phyloP scores from a whole-genome alignment of 2,888 invertebrate species.

The Macaria notata region DNA sequence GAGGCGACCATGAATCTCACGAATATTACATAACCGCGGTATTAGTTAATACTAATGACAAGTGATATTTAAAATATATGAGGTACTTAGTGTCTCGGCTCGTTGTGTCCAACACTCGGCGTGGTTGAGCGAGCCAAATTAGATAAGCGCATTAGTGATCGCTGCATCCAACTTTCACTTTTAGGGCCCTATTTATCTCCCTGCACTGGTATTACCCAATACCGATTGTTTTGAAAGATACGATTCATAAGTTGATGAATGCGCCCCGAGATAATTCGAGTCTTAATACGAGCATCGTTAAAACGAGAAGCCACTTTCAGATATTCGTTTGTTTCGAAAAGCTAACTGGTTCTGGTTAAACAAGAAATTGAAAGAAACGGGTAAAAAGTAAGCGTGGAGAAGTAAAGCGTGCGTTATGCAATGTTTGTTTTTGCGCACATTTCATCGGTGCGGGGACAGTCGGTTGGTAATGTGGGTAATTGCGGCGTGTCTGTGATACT shows the following conservation, averaged over 20 bases:
- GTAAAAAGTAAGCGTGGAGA: conserved; percentile 39
- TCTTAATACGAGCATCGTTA: conserved; percentile 1
- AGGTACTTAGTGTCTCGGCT: conserved; percentile 57
- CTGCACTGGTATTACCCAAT: conserved; percentile 31
- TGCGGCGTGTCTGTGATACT: conserved; percentile 60
- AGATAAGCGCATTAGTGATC: conserved; percentile 64
- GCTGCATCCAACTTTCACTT: conserved; percentile 67
- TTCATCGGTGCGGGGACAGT: conserved; percentile 65
- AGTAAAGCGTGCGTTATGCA: conserved; percentile 47
- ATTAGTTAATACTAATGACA: conserved; percentile 76
- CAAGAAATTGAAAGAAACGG: conserved; percentile 16
- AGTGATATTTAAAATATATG: conserved; percentile 74
- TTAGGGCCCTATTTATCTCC: conserved; percentile 49
- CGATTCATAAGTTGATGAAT: conserved; percentile 32
- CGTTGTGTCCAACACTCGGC: conserved; percentile 50
- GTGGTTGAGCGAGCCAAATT: conserved; percentile 74
- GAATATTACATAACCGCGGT: conserved; percentile 65
- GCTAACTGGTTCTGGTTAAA: background rate
- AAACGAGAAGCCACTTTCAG: no score
- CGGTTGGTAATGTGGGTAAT: conserved; percentile 66
- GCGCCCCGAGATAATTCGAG: conserved; percentile 4
- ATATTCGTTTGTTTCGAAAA: no score
- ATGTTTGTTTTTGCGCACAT: conserved; percentile 64
- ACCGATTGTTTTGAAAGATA: conserved; percentile 28
- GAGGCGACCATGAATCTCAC: conserved; percentile 60